Evolutionary conservation across 2,113 vertebrate species (phyloP), one percentile per base, ranked within the genome.

Genomic region (Orientallactaga bullata): DNA sequence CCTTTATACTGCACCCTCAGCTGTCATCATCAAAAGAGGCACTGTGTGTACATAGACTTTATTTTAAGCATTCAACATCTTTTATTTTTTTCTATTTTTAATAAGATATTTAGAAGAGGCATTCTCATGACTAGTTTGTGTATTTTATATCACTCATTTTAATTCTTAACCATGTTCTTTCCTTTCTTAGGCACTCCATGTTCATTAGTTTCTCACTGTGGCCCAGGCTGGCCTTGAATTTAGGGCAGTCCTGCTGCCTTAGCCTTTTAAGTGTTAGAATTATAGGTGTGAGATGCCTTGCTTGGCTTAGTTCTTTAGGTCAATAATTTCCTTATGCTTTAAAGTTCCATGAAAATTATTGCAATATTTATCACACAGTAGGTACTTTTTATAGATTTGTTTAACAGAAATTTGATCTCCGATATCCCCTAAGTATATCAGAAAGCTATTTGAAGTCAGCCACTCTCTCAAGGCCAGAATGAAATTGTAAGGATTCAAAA

Each of bases 81-180:
- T 87, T 69, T 24, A 2, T 63, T 94, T 88, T 89, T 42, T 73
- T 89, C 26, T 73, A 18, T 83, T n/a, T 51, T 55, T 88, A 82
- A 24, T 42, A n/a, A 26, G 65, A 13, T 55, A 60, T 55, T 28
- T 47, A 51, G 47, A 81, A 35, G 35, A 86, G 20, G 30, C 30
- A 39, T 66, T 71, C 37, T 81, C 35, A 58, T 72, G 42, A 55
- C 35, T 37, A 82, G 32, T 35, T 58, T 55, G 60, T 61, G 28
- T 65, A 37, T 3, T 24, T 16, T 61, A 24, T n/a, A 86, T 26
- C 32, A 37, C 16, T 84, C 42, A 18, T 86, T 82, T 68, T 85
- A 30, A 66, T 91, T 83, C 55, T 89, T 76, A 89, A 51, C 68
- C n/a, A 32, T 32, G 39, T 2, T 60, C 37, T 47, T 32, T 30